Evolutionary conservation across 1,140 invertebrate genomes (phyloP).

Genomic region (Tigriopus japonicus): DNA sequence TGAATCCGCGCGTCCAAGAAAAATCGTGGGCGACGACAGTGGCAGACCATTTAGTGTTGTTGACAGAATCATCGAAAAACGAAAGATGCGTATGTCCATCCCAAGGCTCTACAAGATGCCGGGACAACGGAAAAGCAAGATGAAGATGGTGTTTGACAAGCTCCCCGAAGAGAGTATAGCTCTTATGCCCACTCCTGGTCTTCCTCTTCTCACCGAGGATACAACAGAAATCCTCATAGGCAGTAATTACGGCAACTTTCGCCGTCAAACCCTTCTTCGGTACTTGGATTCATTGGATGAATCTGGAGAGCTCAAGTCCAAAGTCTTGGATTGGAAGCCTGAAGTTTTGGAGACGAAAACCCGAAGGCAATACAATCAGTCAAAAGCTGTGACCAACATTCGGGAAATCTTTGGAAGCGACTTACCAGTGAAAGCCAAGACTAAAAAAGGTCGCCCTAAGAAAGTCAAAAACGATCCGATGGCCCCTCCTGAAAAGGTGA

Average conservation of each 20-base stretch:
- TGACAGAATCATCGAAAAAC: not conserved
- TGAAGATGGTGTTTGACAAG: not conserved
- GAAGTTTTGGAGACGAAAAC: constrained; percentile 10
- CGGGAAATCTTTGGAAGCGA: constrained; percentile 13
- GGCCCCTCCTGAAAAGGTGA: no score
- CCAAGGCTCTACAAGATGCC: not conserved
- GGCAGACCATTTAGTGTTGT: not conserved
- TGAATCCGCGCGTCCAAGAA: no score
- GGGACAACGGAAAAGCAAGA: not conserved
- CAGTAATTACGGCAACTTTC: constrained; percentile 1
- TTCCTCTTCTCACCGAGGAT: not conserved
- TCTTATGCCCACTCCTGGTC: constrained; percentile 8
- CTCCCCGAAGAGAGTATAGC: not conserved
- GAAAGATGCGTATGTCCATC: not conserved
- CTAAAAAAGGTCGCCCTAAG: not conserved
- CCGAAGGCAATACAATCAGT: not conserved
- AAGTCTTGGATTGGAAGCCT: constrained; percentile 7
- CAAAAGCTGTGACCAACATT: not conserved
- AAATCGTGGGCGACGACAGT: no score
- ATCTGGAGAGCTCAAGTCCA: not conserved
- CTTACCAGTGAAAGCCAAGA: not conserved
- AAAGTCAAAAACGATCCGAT: no score
- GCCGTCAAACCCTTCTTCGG: not conserved
- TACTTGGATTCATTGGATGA: not conserved
- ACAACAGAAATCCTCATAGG: not conserved